Percentiles rank a stretch among this genome's conserved stretches.
Evolutionary conservation across 2,888 invertebrate species (phyloP).

Genomic region (Allophyes oxyacanthae): DNA sequence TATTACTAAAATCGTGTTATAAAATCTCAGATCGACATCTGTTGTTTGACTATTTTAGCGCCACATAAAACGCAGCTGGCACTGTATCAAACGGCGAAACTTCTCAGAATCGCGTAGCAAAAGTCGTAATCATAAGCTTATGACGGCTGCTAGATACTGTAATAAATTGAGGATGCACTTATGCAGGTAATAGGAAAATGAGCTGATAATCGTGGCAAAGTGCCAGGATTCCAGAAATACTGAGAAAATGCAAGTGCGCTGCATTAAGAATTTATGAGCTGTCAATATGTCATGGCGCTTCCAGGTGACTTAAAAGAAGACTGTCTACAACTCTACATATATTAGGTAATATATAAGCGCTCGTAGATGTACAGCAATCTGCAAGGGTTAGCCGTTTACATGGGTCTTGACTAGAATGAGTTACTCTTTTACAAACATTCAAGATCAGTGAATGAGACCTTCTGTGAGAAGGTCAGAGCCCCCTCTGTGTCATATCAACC

Average conservation of each 20-base stretch:
- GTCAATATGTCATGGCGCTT: neutral
- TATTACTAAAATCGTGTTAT: neutral
- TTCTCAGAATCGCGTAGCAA: constrained; percentile 4
- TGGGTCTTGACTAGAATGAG: no score
- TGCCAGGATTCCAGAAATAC: constrained; percentile 34
- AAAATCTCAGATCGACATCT: constrained; percentile 1
- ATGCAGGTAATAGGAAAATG: neutral
- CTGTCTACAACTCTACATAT: no score
- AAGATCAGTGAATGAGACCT: no score
- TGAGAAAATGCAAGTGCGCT: constrained; percentile 30
- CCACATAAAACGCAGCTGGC: constrained; percentile 17
- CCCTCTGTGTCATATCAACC: no score
- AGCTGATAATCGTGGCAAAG: constrained; percentile 21
- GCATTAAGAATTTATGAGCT: neutral
- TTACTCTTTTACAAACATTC: no score
- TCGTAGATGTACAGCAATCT: no score
- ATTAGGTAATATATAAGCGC: no score
- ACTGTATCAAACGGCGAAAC: neutral
- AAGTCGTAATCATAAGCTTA: neutral
- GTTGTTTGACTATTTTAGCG: constrained; percentile 16
- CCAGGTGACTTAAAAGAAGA: no score
- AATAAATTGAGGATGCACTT: constrained; percentile 19
- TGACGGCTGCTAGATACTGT: neutral
- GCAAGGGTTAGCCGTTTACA: no score
- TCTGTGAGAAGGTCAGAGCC: no score